Base-by-base conservation (phyloP, 2,113 vertebrate genomes). In the Boleophthalmus pectinirostris region DNA sequence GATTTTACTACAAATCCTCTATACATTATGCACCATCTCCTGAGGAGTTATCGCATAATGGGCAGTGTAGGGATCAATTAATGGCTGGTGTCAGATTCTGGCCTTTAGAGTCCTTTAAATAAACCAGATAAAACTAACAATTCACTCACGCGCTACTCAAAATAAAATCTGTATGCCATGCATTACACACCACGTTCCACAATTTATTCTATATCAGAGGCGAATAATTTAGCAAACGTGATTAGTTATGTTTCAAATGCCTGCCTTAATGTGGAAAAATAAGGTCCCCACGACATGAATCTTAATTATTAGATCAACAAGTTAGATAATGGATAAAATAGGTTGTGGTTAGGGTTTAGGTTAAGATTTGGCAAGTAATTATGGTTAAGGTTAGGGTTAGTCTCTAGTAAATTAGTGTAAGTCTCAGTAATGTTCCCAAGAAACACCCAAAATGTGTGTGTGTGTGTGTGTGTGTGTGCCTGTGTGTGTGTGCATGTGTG, bases 31-130 rank as follows among this genome's bases (percentile, higher is more conserved):
- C 38, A 24, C 68, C 46, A 72, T 69, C 60, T 67, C 78, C 25
- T 76, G 76, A 82, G 71, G 70, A 80, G 69, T 74, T 80, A 70
- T 75, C 66, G 78, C 46, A 25, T 83, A 85, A 83, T 80, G 78
- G 80, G 76, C 49, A 85, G 76, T 74, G 25, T 54, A 64, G 79
- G 69, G 81, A 85, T 82, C 79, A 85, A 69, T 86, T 78, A 77
- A 69, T 29, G 54, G 65, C 43, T 79, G 74, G 79, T 76, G 70
- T 80, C 72, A 82, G 64, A 16, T 45, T 75, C 66, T 0, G 54
- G 64, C 54, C 71, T 56, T 77, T 69, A 68, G 72, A 11, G 51
- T 43, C 0, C 25, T 80, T 38, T 24, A 76, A 76, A 77, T 66
- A 25, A 73, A 64, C 46, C 33, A 71, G 24, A 24, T 20, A 18